Base-by-base conservation (phyloP, 2,797 vertebrate genomes). In the Schizothorax lantsangensis region DNA sequence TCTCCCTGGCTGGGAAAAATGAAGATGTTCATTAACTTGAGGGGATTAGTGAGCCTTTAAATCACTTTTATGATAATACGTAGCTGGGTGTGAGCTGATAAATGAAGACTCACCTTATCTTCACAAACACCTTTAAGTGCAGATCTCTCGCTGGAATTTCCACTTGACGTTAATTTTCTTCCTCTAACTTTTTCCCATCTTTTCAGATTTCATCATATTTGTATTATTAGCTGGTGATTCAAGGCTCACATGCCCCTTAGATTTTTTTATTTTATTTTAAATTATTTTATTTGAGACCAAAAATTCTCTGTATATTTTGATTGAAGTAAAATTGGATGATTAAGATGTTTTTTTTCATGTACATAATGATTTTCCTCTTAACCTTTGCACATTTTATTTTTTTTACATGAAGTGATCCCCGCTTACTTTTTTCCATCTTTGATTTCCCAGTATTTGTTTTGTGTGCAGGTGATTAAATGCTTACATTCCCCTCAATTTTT, bases 11-110 rank as follows among this genome's bases (percentile, higher is more conserved):
- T 96, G 95, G 92, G 97, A 96, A 96, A 96, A 98, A 98, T 98
- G 97, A 98, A 99, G 98, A 98, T 96, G 96, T 97, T 98, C 97
- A 97, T 97, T 98, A 98, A 97, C 97, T 97, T 97, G 89, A 94
- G 96, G 94, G 97, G 98, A 99, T 99, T 99, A 99, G 97, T 90
- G 89, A 94, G 96, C 92, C 97, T 97, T 98, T 98, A 97, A 97
- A 96, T 97, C 97, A 97, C 96, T 98, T 95, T 97, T 97, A 97
- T 99, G 97, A 97, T 88, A 94, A 94, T 95, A 92, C 91, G 89
- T 90, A 87, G 93, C 92, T 87, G 89, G 69, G 45, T 75, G 68
- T 85, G 85, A 80, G 45, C 85, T 89, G 87, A 91, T 91, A 91
- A 86, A 87, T 96, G 45, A 78, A 86, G 84, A 88, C 88, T 90